Base-by-base conservation (phyloP, 2,888 invertebrate genomes). In the Tanytarsus gracilentus region DNA sequence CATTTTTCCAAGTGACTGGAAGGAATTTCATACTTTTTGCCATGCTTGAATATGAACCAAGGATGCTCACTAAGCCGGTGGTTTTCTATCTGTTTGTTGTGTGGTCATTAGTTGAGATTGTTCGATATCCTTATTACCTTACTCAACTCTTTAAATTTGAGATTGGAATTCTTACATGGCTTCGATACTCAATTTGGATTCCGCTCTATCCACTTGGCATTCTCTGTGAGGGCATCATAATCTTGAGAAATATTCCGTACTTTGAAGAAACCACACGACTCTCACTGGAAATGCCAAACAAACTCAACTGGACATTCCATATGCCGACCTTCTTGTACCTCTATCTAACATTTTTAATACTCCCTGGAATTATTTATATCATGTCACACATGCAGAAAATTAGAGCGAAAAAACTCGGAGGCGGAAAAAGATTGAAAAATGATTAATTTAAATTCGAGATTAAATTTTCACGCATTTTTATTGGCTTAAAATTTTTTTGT, bases 101-200 rank as follows among this genome's bases (percentile, higher is more conserved):
- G 8, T 97, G 94, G 90, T 80, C 86, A 56, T 68, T 79, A 6
- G 81, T 91, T 51, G 96, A 97, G 75, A 70, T 95, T 14, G 79
- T 93, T 65, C 82, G 92, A 67, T 97, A 96, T 75, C 95, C 95
- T 0, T 97, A 86, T 74, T 97, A 97, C 74, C 84, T 95, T 69
- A 77, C 86, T 0, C 85, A 88, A 67, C 74, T 90, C 0, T 80
- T 90, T 67, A 84, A 88, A 62, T 81, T 80, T 25, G 83, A 90
- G 62, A 77, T 88, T 29, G 78, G 80, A 49, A 67, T 88, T 3
- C 72, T 97, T 7, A 95, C 92, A 0, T 97, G 96, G 96, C 74
- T 97, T 2, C 80, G 97, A 14, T 96, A 97, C 72, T 87, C 90
- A 0, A 78, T 92, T 61, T 98, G 96, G 96, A 90, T 97, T 64